Base-by-base conservation (phyloP, 2,797 vertebrate species). In the Setipinna tenuifilis region DNA sequence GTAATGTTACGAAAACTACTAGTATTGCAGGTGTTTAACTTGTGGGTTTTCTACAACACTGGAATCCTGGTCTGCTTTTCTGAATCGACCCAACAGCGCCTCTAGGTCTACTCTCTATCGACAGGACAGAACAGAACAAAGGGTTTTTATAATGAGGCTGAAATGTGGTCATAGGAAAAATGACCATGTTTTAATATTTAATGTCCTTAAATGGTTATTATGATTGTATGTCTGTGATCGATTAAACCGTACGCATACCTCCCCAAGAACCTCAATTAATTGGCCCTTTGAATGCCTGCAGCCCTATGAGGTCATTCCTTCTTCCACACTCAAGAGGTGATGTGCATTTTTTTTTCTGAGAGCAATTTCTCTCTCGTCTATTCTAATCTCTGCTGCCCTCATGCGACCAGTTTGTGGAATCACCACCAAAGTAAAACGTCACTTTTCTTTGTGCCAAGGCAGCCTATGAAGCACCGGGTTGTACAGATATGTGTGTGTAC, bases 71-170 rank as follows among this genome's bases (percentile, higher is more conserved):
- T 25, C 54, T 86, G 50, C 17, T 17, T 58, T 57, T 28, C 48
- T 57, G 46, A 48, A 65, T 57, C 84, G 68, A 83, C 59, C n/a
- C 81, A 88, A 91, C 46, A 78, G 86, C 86, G 92, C 90, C 91
- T 84, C 54, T 92, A 25, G 83, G 88, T 88, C 93, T 21, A 59
- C 58, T 17, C 17, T 41, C 31, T 44, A 21, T 78, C 31, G 17
- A 35, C 17, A 78, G 71, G 50, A 54, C 50, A 78, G 35, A 28
- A 35, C 68, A 75, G 68, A 78, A 78, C 71, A 78, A 78, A 78
- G 71, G 71, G 35, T 41, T 78, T 78, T 21, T 17, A 44, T 78
- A 78, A 78, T 78, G 71, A 78, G 71, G 71, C 35, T 78, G 35
- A 78, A 78, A 78, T 78, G 35, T 78, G 68, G 35, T 78, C 71